These are phyloP conservation scores for Caenorhabditis sinica DNA, from an alignment of 2,888 invertebrate species.

Conservation along the genomic window DNA sequence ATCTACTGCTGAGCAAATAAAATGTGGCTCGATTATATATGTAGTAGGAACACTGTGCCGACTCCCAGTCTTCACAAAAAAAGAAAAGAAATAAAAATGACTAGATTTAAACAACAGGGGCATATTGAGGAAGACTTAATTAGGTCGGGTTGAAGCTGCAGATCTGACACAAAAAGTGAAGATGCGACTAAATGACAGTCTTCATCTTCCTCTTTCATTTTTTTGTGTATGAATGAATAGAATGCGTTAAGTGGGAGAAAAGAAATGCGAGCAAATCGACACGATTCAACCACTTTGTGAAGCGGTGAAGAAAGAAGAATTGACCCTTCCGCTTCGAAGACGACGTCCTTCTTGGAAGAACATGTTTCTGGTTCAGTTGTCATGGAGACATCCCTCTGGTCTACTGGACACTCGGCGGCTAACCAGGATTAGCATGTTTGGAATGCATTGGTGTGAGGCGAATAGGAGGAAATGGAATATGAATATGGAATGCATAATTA, in stretches of 20 bases:
- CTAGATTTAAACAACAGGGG: no score
- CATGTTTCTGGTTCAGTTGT: slow-evolving; percentile 63
- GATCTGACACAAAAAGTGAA: slow-evolving; percentile 2
- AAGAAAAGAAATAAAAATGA: no score
- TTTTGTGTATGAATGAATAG: slow-evolving; percentile 13
- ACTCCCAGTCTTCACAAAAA: no score
- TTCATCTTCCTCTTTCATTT: background rate
- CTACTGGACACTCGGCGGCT: slow-evolving; percentile 8
- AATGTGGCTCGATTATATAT: no score
- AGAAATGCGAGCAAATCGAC: slow-evolving; percentile 26
- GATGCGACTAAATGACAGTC: slow-evolving; percentile 25
- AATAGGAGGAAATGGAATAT: background rate
- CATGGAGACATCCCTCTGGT: slow-evolving; percentile 44
- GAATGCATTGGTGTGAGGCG: background rate
- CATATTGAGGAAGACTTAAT: no score
- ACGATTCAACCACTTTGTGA: slow-evolving; percentile 35
- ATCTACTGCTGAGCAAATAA: background rate
- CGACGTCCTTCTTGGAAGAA: slow-evolving; percentile 30
- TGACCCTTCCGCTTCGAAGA: slow-evolving; percentile 64
- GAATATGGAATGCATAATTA: no score
- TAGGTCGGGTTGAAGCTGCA: no score
- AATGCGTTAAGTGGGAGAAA: slow-evolving; percentile 32
- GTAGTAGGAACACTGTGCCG: no score
- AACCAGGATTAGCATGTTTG: slow-evolving; percentile 30
- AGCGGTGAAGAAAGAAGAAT: slow-evolving; percentile 27